Evolutionary conservation across 2,797 vertebrate genomes (phyloP).

Genomic region (Podarcis siculus): DNA sequence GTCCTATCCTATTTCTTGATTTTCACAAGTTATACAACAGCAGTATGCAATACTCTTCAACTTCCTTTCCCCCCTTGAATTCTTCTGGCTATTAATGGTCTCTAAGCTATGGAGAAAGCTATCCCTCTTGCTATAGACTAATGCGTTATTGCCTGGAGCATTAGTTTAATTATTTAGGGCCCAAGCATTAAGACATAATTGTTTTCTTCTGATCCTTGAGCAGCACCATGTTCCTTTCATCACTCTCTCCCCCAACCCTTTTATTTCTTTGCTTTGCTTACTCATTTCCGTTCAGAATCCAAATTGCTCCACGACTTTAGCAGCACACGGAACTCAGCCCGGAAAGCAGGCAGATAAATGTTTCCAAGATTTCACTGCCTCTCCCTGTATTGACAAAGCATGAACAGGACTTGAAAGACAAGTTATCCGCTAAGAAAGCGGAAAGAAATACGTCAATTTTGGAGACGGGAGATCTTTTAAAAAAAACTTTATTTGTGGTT

Average conservation of each 20-base stretch:
- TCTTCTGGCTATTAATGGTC: neutral
- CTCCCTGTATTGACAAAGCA: neutral
- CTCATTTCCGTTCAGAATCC: neutral
- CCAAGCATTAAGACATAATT: constrained; percentile 32
- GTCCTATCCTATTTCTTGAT: neutral
- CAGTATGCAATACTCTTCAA: neutral
- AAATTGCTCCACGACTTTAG: constrained; percentile 14
- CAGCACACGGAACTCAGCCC: neutral
- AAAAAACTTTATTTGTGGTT: neutral
- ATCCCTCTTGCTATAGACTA: constrained; percentile 12
- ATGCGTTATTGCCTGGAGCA: neutral
- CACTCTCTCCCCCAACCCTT: neutral
- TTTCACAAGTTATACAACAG: neutral
- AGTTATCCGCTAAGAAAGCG: neutral
- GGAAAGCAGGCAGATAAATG: neutral
- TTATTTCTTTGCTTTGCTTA: neutral
- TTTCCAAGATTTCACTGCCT: neutral
- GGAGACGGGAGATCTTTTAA: neutral
- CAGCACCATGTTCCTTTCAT: neutral
- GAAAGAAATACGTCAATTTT: neutral
- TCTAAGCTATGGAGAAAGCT: neutral
- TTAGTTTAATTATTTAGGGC: constrained; percentile 41
- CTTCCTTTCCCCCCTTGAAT: neutral
- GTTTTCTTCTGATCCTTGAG: constrained; percentile 36
- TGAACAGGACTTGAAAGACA: neutral